A percentile compares a stretch with the other conserved stretches of the same genome.
phyloP scores from a whole-genome alignment of 2,797 vertebrate genomes.

The Cephalopachus bancanus region DNA sequence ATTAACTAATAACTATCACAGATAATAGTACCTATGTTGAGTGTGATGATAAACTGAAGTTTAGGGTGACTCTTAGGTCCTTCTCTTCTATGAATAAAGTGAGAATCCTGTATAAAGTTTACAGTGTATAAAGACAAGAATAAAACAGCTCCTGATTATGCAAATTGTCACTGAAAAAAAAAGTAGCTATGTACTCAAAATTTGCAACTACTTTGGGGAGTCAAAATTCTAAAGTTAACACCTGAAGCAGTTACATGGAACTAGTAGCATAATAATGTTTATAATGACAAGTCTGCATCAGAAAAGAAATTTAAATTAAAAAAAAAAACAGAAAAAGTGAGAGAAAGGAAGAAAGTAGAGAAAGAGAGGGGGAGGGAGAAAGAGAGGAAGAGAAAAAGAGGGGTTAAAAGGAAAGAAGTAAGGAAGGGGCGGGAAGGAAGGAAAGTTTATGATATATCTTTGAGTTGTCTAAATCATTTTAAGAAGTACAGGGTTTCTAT shows the following conservation, averaged over 20 bases:
- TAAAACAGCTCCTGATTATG: background rate
- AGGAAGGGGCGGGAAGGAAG: background rate
- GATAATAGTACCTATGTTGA: background rate
- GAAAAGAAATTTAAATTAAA: background rate
- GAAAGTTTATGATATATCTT: background rate
- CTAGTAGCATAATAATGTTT: background rate
- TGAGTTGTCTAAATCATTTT: background rate
- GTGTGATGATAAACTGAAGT: slow-evolving; percentile 1
- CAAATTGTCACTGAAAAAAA: background rate
- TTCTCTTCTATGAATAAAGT: background rate
- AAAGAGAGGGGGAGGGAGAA: accelerated
- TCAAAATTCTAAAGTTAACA: background rate
- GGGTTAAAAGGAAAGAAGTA: background rate
- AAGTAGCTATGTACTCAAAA: background rate
- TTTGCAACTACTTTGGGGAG: background rate
- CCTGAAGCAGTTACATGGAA: background rate
- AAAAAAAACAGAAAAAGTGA: accelerated
- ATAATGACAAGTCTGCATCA: background rate
- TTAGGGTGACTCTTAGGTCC: background rate
- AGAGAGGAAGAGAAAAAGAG: accelerated
- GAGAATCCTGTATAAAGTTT: background rate
- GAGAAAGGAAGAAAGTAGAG: accelerated
- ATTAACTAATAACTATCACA: background rate
- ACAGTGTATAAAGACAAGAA: background rate
- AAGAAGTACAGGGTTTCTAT: background rate